These are phyloP conservation scores for Ophion slaviceki DNA, from an alignment of 2,888 invertebrate species.

Conservation along the genomic window DNA sequence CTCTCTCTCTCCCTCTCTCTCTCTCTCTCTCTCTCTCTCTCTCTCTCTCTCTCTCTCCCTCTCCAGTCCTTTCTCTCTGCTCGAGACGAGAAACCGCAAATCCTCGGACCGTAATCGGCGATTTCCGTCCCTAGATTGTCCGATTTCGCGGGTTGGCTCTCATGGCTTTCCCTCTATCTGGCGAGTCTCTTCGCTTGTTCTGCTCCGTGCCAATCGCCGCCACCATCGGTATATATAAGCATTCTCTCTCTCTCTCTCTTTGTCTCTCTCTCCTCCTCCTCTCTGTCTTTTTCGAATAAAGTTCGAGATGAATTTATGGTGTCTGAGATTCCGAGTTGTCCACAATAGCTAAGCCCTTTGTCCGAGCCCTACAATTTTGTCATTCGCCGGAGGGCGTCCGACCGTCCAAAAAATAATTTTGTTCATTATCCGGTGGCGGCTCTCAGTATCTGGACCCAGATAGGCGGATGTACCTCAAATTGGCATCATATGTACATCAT, in stretches of 20 bases:
- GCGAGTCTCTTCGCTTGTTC: constrained; percentile 42
- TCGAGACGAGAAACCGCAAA: constrained; percentile 76
- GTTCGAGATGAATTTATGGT: constrained; percentile 62
- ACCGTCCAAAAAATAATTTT: constrained; percentile 69
- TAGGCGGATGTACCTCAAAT: neutral
- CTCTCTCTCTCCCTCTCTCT: constrained; percentile 1
- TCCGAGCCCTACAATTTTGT: constrained; percentile 41
- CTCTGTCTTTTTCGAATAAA: neutral
- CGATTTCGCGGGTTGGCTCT: constrained; percentile 67
- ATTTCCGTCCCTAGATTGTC: constrained; percentile 78
- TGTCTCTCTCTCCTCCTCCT: no score
- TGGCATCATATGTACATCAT: no score
- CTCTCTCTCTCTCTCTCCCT: constrained; percentile 1
- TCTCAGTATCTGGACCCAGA: neutral
- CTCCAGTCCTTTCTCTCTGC: neutral
- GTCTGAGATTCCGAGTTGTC: constrained; percentile 36
- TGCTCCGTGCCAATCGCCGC: neutral
- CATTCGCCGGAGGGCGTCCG: constrained; percentile 27
- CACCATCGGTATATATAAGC: constrained; percentile 6
- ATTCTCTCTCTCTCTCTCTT: neutral
- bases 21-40: neutral
- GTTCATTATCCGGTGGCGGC: constrained; percentile 67
- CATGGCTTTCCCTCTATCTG: constrained; percentile 38
- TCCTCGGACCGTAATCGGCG: constrained; percentile 77
- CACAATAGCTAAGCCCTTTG: constrained; percentile 37